These are phyloP conservation scores for Cryptoblepharus egeriae DNA, from an alignment of 2,797 vertebrate species.

Conservation along the genomic window DNA sequence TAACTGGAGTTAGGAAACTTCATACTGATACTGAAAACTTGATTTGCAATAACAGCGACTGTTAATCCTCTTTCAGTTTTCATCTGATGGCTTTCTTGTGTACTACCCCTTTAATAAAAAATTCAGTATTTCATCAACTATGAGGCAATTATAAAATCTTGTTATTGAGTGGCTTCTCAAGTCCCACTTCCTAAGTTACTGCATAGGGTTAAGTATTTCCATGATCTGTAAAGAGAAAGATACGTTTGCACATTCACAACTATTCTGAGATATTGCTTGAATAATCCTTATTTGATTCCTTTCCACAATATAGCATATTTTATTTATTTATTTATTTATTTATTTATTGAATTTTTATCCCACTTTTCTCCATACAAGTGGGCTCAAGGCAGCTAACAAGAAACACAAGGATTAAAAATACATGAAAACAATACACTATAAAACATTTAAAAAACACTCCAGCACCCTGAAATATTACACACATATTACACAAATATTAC, in stretches of 20 bases:
- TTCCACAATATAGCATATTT: neutral
- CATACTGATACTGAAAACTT: neutral
- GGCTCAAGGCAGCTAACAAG: too few species aligned
- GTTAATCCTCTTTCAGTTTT: conserved; percentile 29
- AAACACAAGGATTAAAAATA: too few species aligned
- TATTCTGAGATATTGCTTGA: conserved; percentile 12
- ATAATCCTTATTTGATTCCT: neutral
- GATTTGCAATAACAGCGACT: conserved; percentile 32
- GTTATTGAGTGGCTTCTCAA: neutral
- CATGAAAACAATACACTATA: too few species aligned
- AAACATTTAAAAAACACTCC: too few species aligned
- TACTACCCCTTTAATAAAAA: conserved; percentile 14
- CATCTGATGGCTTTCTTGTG: conserved; percentile 26
- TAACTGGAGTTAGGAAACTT: conserved; percentile 3
- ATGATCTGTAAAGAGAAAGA: conserved; percentile 8
- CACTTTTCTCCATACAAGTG: too few species aligned
- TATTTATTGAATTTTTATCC: too few species aligned
- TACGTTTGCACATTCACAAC: conserved; percentile 28
- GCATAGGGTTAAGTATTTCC: conserved; percentile 12
- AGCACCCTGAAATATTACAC: too few species aligned
- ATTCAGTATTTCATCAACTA: conserved; percentile 32
- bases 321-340: too few species aligned
- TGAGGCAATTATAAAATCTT: neutral
- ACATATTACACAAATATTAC: too few species aligned
- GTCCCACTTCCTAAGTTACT: conserved; percentile 8